A percentile compares a stretch with the other conserved stretches of the same genome.
Evolutionary conservation across 2,113 vertebrate genomes (phyloP).

Genomic region (Psephotus haematonotus): DNA sequence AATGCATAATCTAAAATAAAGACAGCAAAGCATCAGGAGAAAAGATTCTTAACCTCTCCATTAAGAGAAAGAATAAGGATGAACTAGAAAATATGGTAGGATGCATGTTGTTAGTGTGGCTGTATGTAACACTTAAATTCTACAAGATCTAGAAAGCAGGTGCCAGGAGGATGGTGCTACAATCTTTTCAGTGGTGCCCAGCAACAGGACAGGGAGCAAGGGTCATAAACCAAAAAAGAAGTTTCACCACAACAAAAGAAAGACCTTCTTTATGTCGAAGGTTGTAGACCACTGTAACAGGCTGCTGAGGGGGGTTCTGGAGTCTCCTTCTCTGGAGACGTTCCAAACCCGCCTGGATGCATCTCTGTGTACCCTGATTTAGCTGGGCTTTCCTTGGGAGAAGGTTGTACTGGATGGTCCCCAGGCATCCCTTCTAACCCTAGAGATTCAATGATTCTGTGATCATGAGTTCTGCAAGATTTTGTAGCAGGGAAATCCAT

Average conservation of each 20-base stretch:
- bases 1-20: background rate
- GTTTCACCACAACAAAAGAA: background rate
- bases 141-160: background rate
- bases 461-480: too few relatives aligned
- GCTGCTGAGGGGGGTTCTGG: background rate
- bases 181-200: background rate
- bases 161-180: background rate
- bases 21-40: background rate
- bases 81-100: background rate
- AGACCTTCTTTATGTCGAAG: background rate
- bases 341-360: too few relatives aligned
- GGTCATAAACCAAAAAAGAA: background rate
- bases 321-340: too few relatives aligned
- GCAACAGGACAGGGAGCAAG: background rate
- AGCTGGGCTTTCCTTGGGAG: too few relatives aligned
- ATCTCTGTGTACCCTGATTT: too few relatives aligned
- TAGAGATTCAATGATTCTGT: background rate
- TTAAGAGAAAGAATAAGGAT: background rate
- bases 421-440: background rate
- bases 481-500: too few relatives aligned
- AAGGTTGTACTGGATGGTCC: background rate
- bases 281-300: background rate
- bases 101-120: background rate
- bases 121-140: background rate
- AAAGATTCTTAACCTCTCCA: background rate